These are phyloP conservation scores for Cyclura pinguis DNA, from an alignment of 2,797 vertebrate genomes.

Conservation along the genomic window DNA sequence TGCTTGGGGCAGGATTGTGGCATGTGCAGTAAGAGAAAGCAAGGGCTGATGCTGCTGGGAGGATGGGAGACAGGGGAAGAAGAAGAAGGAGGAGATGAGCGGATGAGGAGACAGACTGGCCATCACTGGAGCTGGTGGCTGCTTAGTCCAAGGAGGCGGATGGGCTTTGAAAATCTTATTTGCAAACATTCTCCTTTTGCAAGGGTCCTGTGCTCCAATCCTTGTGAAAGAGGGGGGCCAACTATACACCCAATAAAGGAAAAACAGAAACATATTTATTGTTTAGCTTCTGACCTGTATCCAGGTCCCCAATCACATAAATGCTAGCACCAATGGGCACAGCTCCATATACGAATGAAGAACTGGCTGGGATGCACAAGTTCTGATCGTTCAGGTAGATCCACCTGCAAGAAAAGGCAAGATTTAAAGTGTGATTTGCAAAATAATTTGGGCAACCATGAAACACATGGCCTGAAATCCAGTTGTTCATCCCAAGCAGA, in stretches of 20 bases:
- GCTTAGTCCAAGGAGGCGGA: no score
- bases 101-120: no score
- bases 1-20: no score
- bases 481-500: background rate
- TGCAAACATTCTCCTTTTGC: no score
- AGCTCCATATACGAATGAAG: slow-evolving; percentile 96
- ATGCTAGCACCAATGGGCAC: slow-evolving; percentile 95
- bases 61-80: no score
- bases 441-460: background rate
- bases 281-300: slow-evolving; percentile 88
- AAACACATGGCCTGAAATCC: background rate
- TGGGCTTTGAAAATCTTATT: no score
- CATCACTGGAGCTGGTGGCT: no score
- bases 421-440: background rate
- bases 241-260: background rate
- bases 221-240: no score
- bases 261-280: background rate
- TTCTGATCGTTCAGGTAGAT: slow-evolving; percentile 95
- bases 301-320: slow-evolving; percentile 98
- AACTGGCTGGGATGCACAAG: slow-evolving; percentile 94
- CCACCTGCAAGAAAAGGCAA: slow-evolving; percentile 85
- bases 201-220: no score
- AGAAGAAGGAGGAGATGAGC: no score
- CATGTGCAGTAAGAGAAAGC: no score
- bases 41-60: no score